Base-by-base conservation (phyloP, 2,888 invertebrate genomes). In the Artemia sinica region DNA sequence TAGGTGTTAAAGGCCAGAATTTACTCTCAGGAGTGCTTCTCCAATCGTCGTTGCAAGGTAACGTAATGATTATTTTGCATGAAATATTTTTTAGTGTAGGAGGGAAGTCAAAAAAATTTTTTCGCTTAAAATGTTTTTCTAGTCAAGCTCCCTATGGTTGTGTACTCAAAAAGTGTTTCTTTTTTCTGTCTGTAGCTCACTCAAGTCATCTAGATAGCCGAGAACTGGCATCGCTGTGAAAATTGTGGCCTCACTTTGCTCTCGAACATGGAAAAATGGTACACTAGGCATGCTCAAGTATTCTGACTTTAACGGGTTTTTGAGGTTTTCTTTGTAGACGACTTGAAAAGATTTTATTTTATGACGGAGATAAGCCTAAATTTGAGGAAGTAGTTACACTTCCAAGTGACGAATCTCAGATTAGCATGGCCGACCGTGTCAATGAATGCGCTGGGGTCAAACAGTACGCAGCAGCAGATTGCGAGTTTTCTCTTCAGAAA, bases 261-360 rank as follows among this genome's bases (percentile, higher is more conserved):
- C 4, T 2, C 2, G 52, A 52, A 2, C 1, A 3, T 52, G 52
- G 52, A 52, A 52, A 52, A 52, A 52, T 52, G 52, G 2, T 2
- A 52, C 52, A 1, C 52, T 52, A n/a, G 52, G 52, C 52, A 52
- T 52, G 52, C 52, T 52, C 52, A 52, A 52, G 52, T 52, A 52
- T 52, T 4, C 52, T 52, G 52, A 3, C n/a, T 52, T 3, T 52
- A 52, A 4, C 2, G 52, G 1, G 52, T 52, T 52, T 52, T 4
- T 52, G 52, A 52, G 52, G 52, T 52, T 52, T 4, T 52, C 52
- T 52, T 52, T 52, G 52, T 52, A 3, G 52, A n/a, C 52, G 4
- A 52, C 52, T 2, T 52, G 52, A 52, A 13, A 52, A n/a, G n/a
- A n/a, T n/a, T n/a, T n/a, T n/a, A n/a, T n/a, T n/a, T n/a, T n/a